Percentiles rank a stretch among this genome's conserved stretches.
These are phyloP conservation scores for Fukomys damarensis DNA, from an alignment of 2,113 vertebrate genomes.

Conservation along the genomic window DNA sequence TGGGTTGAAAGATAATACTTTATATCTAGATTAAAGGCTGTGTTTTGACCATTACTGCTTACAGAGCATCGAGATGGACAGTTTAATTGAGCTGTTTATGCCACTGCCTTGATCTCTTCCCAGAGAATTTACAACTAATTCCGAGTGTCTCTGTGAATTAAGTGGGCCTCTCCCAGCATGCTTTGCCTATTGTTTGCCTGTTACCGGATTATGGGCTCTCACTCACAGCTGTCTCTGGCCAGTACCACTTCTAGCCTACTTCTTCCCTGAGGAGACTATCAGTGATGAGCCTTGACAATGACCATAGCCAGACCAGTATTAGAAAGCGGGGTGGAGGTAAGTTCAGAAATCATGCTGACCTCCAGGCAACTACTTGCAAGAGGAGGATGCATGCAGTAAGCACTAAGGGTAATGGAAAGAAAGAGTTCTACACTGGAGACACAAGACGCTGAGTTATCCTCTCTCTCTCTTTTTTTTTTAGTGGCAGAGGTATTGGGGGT, in stretches of 20 bases:
- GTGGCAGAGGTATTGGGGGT: not conserved
- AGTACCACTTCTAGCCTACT: slow-evolving; percentile 49
- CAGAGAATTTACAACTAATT: slow-evolving; percentile 78
- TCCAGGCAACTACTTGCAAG: slow-evolving; percentile 16
- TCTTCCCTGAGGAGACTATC: slow-evolving; percentile 59
- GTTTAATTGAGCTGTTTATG: slow-evolving; percentile 81
- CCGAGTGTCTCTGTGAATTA: slow-evolving; percentile 75
- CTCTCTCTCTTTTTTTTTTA: not conserved
- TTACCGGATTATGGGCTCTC: slow-evolving; percentile 64
- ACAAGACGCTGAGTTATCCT: not conserved
- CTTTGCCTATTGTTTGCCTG: slow-evolving; percentile 65
- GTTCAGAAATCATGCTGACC: slow-evolving; percentile 18
- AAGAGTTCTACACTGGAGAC: not conserved
- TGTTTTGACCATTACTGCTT: slow-evolving; percentile 79
- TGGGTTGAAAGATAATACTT: slow-evolving; percentile 72
- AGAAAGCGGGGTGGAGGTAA: not conserved
- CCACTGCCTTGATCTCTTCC: slow-evolving; percentile 71
- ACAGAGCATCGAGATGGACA: slow-evolving; percentile 74
- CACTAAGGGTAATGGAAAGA: slow-evolving; percentile 15
- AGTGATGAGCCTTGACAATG: not conserved
- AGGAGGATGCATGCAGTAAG: not conserved
- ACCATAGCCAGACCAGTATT: not conserved
- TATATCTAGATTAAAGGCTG: slow-evolving; percentile 80
- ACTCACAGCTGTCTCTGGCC: slow-evolving; percentile 43
- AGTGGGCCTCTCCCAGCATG: slow-evolving; percentile 73